Percentiles rank a stretch among this genome's conserved stretches.
phyloP scores from a whole-genome alignment of 2,797 vertebrate species.

The Sciurus vulgaris region DNA sequence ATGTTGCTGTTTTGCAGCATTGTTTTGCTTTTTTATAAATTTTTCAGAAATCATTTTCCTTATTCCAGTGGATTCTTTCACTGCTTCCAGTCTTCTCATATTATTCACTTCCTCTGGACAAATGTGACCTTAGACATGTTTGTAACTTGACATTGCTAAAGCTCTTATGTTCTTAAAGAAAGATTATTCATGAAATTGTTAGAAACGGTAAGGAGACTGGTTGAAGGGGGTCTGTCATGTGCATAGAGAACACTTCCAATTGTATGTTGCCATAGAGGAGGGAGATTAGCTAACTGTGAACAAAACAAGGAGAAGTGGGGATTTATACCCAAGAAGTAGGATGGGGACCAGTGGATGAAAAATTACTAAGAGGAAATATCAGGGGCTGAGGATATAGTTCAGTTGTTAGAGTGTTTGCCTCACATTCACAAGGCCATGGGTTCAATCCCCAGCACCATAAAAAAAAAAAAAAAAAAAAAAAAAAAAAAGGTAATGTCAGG shows the following conservation, averaged over 20 bases:
- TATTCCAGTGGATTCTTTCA: not conserved
- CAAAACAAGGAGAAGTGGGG: not conserved
- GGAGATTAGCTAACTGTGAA: not conserved
- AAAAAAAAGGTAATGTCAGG: no score
- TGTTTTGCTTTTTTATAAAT: not conserved
- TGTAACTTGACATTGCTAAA: not conserved
- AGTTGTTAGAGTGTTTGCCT: no score
- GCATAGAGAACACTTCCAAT: not conserved
- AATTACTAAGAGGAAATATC: not conserved
- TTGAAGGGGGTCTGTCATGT: not conserved
- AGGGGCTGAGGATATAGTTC: no score
- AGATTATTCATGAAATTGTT: not conserved
- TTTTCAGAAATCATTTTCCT: constrained; percentile 41
- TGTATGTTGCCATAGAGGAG: not conserved
- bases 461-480: no score
- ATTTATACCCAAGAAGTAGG: not conserved
- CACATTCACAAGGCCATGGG: no score
- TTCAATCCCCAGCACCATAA: no score
- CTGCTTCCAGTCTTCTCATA: not conserved
- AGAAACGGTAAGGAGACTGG: not conserved
- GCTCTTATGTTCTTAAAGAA: not conserved
- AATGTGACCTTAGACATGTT: not conserved
- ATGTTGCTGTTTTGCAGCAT: not conserved
- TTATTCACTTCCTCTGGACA: not conserved
- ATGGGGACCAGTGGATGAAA: not conserved